A percentile compares a stretch with the other conserved stretches of the same genome.
These are phyloP conservation scores for Aplocera efformata DNA, from an alignment of 2,888 invertebrate species.

Conservation along the genomic window DNA sequence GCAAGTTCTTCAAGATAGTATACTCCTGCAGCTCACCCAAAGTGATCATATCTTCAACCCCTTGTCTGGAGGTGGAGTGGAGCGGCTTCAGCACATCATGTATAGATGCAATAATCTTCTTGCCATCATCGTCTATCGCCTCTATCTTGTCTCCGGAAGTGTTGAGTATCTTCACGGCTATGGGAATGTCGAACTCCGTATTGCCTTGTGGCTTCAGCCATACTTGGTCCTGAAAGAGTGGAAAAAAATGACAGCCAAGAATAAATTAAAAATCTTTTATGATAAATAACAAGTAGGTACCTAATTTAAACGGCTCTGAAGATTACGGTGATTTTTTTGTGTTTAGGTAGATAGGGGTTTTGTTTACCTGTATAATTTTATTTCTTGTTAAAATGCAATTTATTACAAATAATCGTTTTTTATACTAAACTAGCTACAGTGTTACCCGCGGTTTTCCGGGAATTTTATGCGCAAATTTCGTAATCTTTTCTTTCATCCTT, in stretches of 20 bases:
- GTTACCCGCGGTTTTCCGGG: too few relatives aligned
- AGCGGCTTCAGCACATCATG: slow-evolving; percentile 85
- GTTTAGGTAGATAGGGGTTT: too few relatives aligned
- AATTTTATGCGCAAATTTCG: too few relatives aligned
- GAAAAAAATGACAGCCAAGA: neutral
- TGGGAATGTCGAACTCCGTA: slow-evolving; percentile 90
- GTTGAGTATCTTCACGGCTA: slow-evolving; percentile 90
- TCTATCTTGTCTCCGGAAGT: slow-evolving; percentile 88
- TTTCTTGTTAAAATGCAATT: too few relatives aligned
- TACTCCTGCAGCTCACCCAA: slow-evolving; percentile 97
- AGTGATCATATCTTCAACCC: slow-evolving; percentile 97
- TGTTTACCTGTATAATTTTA: too few relatives aligned
- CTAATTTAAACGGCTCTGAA: neutral
- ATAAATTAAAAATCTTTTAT: neutral
- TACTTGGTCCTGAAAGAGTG: slow-evolving; percentile 83
- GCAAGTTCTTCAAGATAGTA: slow-evolving; percentile 94
- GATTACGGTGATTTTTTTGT: too few relatives aligned
- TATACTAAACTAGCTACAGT: too few relatives aligned
- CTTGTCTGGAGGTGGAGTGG: slow-evolving; percentile 88
- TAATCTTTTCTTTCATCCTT: too few relatives aligned
- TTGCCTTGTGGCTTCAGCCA: slow-evolving; percentile 90
- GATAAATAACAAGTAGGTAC: neutral
- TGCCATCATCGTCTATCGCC: slow-evolving; percentile 91
- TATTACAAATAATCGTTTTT: too few relatives aligned
- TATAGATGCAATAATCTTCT: slow-evolving; percentile 82